These are phyloP conservation scores for Opisthocomus hoazin DNA, from an alignment of 2,113 vertebrate genomes.

Conservation along the genomic window DNA sequence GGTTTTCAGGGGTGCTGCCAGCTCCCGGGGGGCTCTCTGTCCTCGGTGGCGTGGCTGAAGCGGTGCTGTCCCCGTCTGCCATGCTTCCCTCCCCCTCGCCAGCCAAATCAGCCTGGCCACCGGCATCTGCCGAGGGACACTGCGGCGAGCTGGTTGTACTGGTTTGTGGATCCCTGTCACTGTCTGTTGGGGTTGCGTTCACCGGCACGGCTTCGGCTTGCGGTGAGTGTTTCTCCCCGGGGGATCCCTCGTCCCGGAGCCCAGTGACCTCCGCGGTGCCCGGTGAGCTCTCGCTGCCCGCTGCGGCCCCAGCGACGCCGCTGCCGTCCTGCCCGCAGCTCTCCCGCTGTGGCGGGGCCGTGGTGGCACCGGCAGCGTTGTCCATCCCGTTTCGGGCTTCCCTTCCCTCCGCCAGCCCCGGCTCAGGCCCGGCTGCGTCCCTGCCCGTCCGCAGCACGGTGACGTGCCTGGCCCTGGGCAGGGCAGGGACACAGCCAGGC, in stretches of 20 bases:
- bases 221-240: not conserved
- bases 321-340: rapidly evolving
- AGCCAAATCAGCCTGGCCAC: not conserved
- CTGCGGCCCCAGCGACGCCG: rapidly evolving
- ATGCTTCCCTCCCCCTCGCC: not conserved
- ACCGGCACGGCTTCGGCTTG: rapidly evolving
- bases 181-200: not conserved
- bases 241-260: not conserved
- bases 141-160: not conserved
- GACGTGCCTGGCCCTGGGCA: not conserved
- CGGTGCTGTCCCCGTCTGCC: not conserved
- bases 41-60: not conserved
- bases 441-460: conserved; percentile 19
- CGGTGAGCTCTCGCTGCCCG: rapidly evolving
- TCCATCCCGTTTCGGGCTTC: not conserved
- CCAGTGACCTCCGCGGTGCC: rapidly evolving
- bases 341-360: rapidly evolving
- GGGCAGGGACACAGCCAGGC: not conserved
- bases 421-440: not conserved
- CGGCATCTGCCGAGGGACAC: not conserved
- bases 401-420: not conserved
- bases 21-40: not conserved
- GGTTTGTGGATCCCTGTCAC: not conserved
- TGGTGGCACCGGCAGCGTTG: rapidly evolving
- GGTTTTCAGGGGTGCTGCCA: not conserved